Evolutionary conservation across 2,113 vertebrate genomes (phyloP), one percentile per base, ranked within the genome.

Genomic region (Trogon melanurus): DNA sequence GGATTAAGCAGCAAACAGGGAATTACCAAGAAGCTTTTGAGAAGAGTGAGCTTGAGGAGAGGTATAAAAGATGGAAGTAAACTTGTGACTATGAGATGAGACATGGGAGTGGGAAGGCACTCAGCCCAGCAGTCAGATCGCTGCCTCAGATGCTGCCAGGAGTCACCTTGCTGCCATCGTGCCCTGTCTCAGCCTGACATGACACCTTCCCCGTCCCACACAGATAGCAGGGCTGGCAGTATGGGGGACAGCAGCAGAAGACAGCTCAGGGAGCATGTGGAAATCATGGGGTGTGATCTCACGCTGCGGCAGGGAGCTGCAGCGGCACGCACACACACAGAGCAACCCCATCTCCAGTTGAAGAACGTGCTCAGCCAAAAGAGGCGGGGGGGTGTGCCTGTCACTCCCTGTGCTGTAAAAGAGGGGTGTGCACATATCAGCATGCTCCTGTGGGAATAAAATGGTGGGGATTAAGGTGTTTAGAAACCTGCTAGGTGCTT

Each of bases 101-200:
- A 51, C 7, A 1, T 36, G 48, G 22, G 7, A 47, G 29, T 4
- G 17, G 41, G 17, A 78, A 67, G 48, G 22, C 2, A 6, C 26
- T 25, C 25, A 36, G 41, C 10, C 5, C 14, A n/a, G 64, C 26
- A 30, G 10, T 18, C 76, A 29, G 13, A 26, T 29, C 36, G 11
- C 18, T 36, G 25, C 36, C 58, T 76, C 9, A 7, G 36, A 5
- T n/a, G 25, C 69, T 88, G 57, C 51, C 58, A 45, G 41, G 9
- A 66, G 27, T 36, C 36, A 87, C 13, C 1, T 8, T 0, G 1
- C 30, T 38, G 67, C 20, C 57, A 41, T 14, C 0, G 0, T 4
- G 2, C 6, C 32, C 85, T 85, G 1, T 20, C 27, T 45, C 6
- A 1, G 36, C n/a, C 50, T 34, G 44, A 44, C 3, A 5, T 4